Evolutionary conservation across 2,888 invertebrate genomes (phyloP).

Genomic region (Iselma pallidipennis): DNA sequence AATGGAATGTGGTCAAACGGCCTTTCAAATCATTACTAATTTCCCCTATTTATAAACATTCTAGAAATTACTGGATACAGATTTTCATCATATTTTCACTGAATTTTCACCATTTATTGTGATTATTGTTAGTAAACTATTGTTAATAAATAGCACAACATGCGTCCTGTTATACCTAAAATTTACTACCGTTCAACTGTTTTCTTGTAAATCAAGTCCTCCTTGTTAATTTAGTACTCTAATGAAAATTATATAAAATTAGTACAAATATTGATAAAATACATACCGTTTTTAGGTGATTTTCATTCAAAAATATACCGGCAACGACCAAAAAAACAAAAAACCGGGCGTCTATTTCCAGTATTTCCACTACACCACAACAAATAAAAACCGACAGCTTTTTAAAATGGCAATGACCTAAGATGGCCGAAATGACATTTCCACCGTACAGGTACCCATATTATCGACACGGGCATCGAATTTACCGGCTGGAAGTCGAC

Average conservation of each 20-base stretch:
- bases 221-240: not conserved
- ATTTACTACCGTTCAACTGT: not conserved
- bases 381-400: too few species aligned
- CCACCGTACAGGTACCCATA: too few species aligned
- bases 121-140: not conserved
- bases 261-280: not conserved
- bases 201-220: too few species aligned
- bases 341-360: conserved; percentile 7
- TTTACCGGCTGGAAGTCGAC: too few species aligned
- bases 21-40: conserved; percentile 6
- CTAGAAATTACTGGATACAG: too few species aligned
- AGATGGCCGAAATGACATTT: too few species aligned
- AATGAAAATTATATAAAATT: not conserved
- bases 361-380: not conserved
- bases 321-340: too few species aligned
- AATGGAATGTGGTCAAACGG: conserved; percentile 8
- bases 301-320: too few species aligned
- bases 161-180: not conserved
- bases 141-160: not conserved
- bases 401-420: too few species aligned
- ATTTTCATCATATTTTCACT: too few species aligned
- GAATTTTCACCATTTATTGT: not conserved
- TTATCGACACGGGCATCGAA: too few species aligned
- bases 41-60: conserved; percentile 12
- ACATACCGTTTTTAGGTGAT: too few species aligned